phyloP scores from a whole-genome alignment of 2,888 invertebrate genomes.

The Sympetrum striolatum region DNA sequence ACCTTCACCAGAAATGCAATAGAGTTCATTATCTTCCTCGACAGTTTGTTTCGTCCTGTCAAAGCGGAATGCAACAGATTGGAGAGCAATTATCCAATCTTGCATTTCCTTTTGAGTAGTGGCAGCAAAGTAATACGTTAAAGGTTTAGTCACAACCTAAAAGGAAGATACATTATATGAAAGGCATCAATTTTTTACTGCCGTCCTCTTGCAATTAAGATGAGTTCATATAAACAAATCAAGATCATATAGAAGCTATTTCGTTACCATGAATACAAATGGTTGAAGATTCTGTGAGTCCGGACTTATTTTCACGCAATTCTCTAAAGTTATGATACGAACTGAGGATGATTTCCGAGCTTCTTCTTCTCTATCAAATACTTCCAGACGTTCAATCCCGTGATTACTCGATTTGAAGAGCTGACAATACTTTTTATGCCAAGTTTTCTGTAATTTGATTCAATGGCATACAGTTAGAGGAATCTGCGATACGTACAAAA shows the following conservation, averaged over 20 bases:
- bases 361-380: constrained; percentile 82
- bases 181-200: background rate
- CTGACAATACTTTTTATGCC: constrained; percentile 80
- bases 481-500: no score
- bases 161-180: constrained; percentile 32
- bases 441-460: constrained; percentile 74
- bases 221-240: background rate
- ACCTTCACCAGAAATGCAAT: constrained; percentile 80
- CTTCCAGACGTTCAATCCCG: constrained; percentile 84
- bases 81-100: constrained; percentile 81
- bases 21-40: constrained; percentile 88
- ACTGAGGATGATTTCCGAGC: constrained; percentile 67
- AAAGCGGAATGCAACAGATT: constrained; percentile 74
- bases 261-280: constrained; percentile 61
- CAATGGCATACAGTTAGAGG: constrained; percentile 14
- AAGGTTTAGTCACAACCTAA: constrained; percentile 77
- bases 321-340: constrained; percentile 83
- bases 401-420: constrained; percentile 83
- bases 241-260: constrained; percentile 50
- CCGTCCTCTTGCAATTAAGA: background rate
- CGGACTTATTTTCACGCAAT: constrained; percentile 79
- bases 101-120: constrained; percentile 72
- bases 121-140: constrained; percentile 66
- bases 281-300: constrained; percentile 60
- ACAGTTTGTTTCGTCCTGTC: constrained; percentile 70